Evolutionary conservation across 2,113 vertebrate species (phyloP).

Genomic region (mouse (Mus musculus)): GRCm39 chr5:100585501-100586000

Average conservation of each 20-base stretch:
- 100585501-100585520: background rate
- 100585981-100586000: background rate
- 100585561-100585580: conserved; percentile 37
- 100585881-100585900: background rate
- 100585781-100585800: background rate
- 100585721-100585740: background rate
- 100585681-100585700: background rate
- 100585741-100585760: background rate
- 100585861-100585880: background rate
- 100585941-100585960: background rate
- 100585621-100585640: background rate
- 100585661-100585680: background rate
- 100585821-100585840: background rate
- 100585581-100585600: background rate
- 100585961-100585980: background rate
- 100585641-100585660: background rate
- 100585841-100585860: background rate
- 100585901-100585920: background rate
- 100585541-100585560: background rate
- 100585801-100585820: background rate
- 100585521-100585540: background rate
- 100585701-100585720: background rate
- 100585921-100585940: background rate
- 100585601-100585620: background rate
- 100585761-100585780: background rate